Percentiles rank a stretch among this genome's conserved stretches.
phyloP scores from a whole-genome alignment of 2,113 vertebrate species.

The Psettodes erumei region DNA sequence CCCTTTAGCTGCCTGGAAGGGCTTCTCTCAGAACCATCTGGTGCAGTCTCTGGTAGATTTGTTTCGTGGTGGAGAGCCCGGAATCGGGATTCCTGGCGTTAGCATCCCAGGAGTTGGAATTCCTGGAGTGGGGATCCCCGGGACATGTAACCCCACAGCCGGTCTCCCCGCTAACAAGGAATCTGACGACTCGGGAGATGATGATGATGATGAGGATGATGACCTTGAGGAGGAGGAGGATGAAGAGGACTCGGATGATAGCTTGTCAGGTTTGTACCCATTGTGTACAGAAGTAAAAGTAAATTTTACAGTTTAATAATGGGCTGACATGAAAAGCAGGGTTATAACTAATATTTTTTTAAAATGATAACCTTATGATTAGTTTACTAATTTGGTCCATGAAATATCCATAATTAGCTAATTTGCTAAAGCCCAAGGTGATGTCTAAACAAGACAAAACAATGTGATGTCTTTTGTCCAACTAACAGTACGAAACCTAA shows the following conservation, averaged over 20 bases:
- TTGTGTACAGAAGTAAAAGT: neutral
- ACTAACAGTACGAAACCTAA: neutral
- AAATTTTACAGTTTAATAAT: neutral
- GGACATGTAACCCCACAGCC: conserved; percentile 74
- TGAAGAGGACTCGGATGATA: conserved; percentile 94
- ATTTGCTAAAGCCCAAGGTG: neutral
- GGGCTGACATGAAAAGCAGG: neutral
- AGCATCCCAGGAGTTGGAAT: conserved; percentile 78
- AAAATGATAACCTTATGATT: conserved; percentile 1
- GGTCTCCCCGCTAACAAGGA: conserved; percentile 93
- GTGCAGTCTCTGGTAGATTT: conserved; percentile 91
- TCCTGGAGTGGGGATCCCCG: conserved; percentile 75
- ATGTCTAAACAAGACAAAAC: too few relatives aligned
- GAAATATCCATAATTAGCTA: neutral
- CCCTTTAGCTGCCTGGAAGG: conserved; percentile 82
- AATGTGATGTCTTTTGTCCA: neutral
- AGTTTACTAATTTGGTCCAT: neutral
- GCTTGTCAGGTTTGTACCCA: conserved; percentile 90
- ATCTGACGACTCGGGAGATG: conserved; percentile 95
- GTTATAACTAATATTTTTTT: conserved; percentile 1
- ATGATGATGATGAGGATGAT: conserved; percentile 94
- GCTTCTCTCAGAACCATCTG: conserved; percentile 88
- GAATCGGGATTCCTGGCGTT: conserved; percentile 77
- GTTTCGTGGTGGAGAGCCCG: conserved; percentile 91
- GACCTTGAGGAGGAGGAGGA: conserved; percentile 93